Base-by-base conservation (phyloP, 2,113 vertebrate genomes). In the Dipodomys spectabilis region DNA sequence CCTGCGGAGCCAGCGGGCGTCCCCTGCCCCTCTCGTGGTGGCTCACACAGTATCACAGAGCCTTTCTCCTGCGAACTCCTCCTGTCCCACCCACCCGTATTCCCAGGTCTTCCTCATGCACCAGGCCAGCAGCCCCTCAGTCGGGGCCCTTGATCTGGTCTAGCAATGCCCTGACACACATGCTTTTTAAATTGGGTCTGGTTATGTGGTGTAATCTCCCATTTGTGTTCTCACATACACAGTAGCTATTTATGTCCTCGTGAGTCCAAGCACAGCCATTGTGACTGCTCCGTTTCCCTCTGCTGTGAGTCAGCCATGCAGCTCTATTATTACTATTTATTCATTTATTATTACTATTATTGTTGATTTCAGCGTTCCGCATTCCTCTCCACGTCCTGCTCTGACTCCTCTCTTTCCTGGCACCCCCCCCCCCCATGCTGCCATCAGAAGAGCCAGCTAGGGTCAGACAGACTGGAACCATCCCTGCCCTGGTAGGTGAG, bases 151-250 rank as follows among this genome's bases (percentile, higher is more conserved):
- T 13, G 8, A 28, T 72, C 77, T 45, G 69, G 49, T 93, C 86
- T 71, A 72, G 69, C 81, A 77, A 44, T 25, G 57, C 30, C 22
- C 77, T 92, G 82, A 13, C 44, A 81, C 72, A 44, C 28, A 28
- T 28, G 44, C 72, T 23, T 67, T 77, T 92, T 80, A 84, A 80
- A 93, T 62, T 93, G 60, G 30, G 7, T 79, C 49, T 96, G 32
- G 91, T 92, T 89, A 83, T 88, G 83, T 6, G 57, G 67, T 93
- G 90, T 67, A n/a, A 44, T 28, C 92, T 96, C 81, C 35, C 73
- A 35, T 73, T 87, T 77, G 81, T 68, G 68, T 82, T 74, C 53
- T 73, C 49, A 81, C 62, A 25, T 67, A 91, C 90, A 62, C 60
- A 27, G 16, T 57, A 60, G 25, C 80, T 74, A 64, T 77, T 92